Conservation (phyloP, 2,113 vertebrate species). For the Clupea harengus region DNA sequence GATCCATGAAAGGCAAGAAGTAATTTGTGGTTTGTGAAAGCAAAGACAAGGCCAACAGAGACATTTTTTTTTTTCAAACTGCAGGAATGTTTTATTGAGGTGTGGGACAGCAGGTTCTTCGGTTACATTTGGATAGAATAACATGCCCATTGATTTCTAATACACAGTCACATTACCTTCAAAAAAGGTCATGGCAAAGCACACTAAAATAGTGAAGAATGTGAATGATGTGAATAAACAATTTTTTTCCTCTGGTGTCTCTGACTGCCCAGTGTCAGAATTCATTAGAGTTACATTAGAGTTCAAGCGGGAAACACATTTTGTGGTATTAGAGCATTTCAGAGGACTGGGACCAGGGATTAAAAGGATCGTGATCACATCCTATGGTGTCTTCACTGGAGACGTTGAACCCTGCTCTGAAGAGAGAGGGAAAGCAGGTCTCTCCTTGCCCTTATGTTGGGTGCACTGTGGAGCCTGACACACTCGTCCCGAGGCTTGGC, state of each 20-base stretch:
- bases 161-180: not conserved
- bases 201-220: not conserved
- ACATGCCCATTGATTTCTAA: not conserved
- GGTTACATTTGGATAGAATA: constrained; percentile 5
- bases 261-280: not conserved
- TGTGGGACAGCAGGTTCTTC: constrained; percentile 10
- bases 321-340: no score
- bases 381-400: not conserved
- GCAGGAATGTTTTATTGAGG: constrained; percentile 16
- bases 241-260: not conserved
- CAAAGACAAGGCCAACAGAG: not conserved
- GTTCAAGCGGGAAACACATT: no score
- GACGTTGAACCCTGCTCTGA: not conserved
- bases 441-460: not conserved
- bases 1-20: not conserved
- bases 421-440: not conserved
- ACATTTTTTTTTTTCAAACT: not conserved
- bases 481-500: not conserved
- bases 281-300: not conserved
- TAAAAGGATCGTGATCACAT: not conserved
- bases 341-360: not conserved
- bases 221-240: not conserved
- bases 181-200: not conserved
- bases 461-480: not conserved
- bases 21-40: not conserved